Evolutionary conservation across 2,113 vertebrate species (phyloP), one percentile per base, ranked within the genome.

Genomic region (Jacana jacana): DNA sequence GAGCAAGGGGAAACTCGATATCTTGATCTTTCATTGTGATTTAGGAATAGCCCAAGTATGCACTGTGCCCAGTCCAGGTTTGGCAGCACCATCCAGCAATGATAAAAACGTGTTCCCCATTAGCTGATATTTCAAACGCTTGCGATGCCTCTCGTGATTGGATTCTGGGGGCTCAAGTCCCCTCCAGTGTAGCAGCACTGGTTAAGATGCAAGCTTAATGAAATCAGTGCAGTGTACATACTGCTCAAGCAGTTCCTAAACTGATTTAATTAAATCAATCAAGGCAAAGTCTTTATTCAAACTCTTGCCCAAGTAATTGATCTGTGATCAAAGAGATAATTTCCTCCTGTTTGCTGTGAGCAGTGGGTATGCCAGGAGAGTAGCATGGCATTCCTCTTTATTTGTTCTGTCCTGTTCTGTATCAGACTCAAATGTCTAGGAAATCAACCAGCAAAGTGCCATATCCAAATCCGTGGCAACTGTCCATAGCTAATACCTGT

Each of bases 41-140:
- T 57, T 16, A 40, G 57, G 65, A 15, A 37, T 40, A 63, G 81
- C 30, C 20, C 46, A 30, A 2, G 28, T 48, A 6, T 17, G 33
- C 39, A 0, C 63, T 6, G 9, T 42, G 54, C 75, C 10, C 7
- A 20, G 10, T 12, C 9, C 35, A 15, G 17, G 57, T n/a, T 44
- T 77, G 61, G 49, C 31, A 55, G 48, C 4, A 48, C 27, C 30
- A 17, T n/a, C 58, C 9, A 3, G 49, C 76, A 44, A 9, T 2
- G 57, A 16, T 60, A 42, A 18, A 35, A 57, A 25, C 0, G 0
- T 1, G 0, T 33, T 23, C 10, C 44, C 2, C 30, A 1, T 68
- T 13, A 91, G 39, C 57, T 71, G 65, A 2, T 44, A 11, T 0
- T 65, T 69, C 52, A 28, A 15, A 60, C 9, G 5, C 37, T 79